Evolutionary conservation across 2,797 vertebrate species (phyloP).

Genomic region (Sebastes cheni): DNA sequence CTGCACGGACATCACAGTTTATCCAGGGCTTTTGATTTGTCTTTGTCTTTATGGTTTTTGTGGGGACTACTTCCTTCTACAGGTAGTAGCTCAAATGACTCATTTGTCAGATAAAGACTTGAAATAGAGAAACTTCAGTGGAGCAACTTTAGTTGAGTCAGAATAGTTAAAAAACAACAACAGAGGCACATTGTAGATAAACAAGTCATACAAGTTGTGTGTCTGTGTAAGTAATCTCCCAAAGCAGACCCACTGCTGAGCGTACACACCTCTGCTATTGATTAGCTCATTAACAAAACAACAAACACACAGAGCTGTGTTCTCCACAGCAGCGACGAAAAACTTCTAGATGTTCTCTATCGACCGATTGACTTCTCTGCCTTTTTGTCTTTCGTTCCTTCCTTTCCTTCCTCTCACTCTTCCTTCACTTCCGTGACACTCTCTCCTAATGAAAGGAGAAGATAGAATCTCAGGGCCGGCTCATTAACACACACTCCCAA

Average conservation of each 20-base stretch:
- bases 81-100: not conserved
- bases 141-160: conserved; percentile 8
- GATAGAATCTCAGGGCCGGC: conserved; percentile 60
- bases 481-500: conserved; percentile 69
- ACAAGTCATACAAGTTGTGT: conserved; percentile 29
- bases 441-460: conserved; percentile 60
- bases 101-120: not conserved
- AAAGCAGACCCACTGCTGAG: conserved; percentile 46
- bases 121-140: conserved; percentile 13
- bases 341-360: conserved; percentile 27
- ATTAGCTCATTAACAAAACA: conserved; percentile 69
- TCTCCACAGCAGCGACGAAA: conserved; percentile 14
- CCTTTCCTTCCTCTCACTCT: not conserved
- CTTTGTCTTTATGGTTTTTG: too few species aligned
- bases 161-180: not conserved
- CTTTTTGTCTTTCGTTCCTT: not conserved
- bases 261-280: conserved; percentile 55
- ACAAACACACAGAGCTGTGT: conserved; percentile 30
- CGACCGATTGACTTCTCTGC: not conserved
- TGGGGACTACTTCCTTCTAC: too few species aligned
- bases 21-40: too few species aligned
- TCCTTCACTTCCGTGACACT: conserved; percentile 24
- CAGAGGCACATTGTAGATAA: conserved; percentile 11
- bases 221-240: conserved; percentile 47
- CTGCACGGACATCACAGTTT: too few species aligned